These are phyloP conservation scores for Schizothorax lantsangensis DNA, from an alignment of 2,797 vertebrate species.

Conservation along the genomic window DNA sequence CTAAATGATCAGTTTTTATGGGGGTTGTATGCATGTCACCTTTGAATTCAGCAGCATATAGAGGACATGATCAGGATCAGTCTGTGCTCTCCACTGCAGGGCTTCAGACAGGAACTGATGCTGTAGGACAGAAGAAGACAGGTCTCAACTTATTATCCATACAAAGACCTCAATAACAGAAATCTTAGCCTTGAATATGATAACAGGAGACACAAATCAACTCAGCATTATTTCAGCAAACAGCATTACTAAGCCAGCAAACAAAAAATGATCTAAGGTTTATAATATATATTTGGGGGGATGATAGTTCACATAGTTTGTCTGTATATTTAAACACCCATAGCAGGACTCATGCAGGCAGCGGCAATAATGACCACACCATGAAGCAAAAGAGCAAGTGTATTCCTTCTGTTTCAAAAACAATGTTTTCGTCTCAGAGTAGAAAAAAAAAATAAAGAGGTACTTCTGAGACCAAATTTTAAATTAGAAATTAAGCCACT, in stretches of 20 bases:
- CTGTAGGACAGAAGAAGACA: conserved; percentile 70
- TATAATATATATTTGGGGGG: not conserved
- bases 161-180: not conserved
- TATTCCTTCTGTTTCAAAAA: not conserved
- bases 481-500: not conserved
- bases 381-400: conserved; percentile 2
- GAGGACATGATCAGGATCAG: conserved; percentile 92
- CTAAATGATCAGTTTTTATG: not conserved
- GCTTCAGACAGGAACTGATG: conserved; percentile 96
- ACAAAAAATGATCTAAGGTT: not conserved
- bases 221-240: not conserved
- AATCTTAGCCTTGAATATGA: not conserved
- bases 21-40: conserved; percentile 71
- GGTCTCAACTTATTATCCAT: not conserved
- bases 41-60: conserved; percentile 95
- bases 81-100: conserved; percentile 95
- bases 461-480: not conserved
- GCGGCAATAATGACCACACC: conserved; percentile 11
- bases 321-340: conserved; percentile 29
- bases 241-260: conserved; percentile 5
- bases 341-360: conserved; percentile 49
- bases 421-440: not conserved
- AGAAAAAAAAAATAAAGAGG: not conserved
- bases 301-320: conserved; percentile 12
- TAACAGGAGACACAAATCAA: not conserved